phyloP scores from a whole-genome alignment of 2,888 invertebrate genomes.

The Bellardia bayeri region DNA sequence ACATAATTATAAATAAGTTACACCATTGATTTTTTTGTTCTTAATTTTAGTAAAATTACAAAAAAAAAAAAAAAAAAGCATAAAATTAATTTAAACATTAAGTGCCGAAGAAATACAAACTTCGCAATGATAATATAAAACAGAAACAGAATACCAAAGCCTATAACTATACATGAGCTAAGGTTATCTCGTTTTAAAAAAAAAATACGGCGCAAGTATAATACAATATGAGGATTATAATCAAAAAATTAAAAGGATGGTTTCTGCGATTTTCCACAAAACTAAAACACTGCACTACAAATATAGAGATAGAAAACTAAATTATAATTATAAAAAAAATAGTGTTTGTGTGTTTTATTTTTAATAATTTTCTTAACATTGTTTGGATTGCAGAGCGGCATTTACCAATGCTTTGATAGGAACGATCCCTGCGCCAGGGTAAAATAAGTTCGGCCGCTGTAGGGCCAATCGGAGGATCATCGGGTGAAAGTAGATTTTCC shows the following conservation, averaged over 20 bases:
- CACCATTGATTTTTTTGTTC: constrained; percentile 1
- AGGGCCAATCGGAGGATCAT: constrained; percentile 86
- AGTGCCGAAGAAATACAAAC: neutral
- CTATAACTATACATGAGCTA: constrained; percentile 1
- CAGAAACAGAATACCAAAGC: neutral
- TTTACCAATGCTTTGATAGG: constrained; percentile 89
- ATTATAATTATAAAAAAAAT: constrained; percentile 1
- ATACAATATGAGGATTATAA: neutral
- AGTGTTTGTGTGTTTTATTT: constrained; percentile 3
- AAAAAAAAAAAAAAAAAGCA: constrained; percentile 2
- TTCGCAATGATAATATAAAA: neutral
- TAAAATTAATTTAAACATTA: neutral
- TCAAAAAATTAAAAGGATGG: neutral
- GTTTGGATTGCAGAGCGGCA: constrained; percentile 59
- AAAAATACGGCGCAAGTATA: too few species aligned
- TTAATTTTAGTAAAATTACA: neutral
- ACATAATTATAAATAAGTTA: neutral
- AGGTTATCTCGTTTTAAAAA: neutral
- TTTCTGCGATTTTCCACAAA: neutral
- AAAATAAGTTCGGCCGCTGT: constrained; percentile 92
- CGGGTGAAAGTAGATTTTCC: constrained; percentile 83
- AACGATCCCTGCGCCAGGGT: constrained; percentile 93
- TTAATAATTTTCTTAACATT: constrained; percentile 22
- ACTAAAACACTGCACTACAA: constrained; percentile 43
- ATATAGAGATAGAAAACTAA: constrained; percentile 10